Evolutionary conservation across 2,888 invertebrate genomes (phyloP).

Genomic region (Neocrepidodera transversa): DNA sequence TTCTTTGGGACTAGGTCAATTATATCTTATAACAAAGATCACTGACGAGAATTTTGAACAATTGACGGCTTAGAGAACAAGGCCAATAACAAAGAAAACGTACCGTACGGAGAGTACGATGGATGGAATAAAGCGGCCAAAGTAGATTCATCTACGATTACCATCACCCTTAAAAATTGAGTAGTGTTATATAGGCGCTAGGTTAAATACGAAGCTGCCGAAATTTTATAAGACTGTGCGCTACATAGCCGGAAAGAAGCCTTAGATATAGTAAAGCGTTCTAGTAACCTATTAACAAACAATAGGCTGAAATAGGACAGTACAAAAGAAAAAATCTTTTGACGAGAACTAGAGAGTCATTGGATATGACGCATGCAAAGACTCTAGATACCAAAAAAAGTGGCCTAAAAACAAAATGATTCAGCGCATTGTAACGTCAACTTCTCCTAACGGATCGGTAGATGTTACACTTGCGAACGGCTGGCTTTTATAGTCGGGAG

Average conservation of each 20-base stretch:
- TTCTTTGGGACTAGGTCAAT: no score
- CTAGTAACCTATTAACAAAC: conserved; percentile 77
- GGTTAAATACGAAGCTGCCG: conserved; percentile 99
- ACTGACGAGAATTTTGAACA: conserved; percentile 96
- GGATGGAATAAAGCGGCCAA: conserved; percentile 99
- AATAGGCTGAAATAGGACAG: conserved; percentile 60
- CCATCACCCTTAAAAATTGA: conserved; percentile 97
- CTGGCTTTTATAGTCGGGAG: no score
- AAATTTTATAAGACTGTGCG: conserved; percentile 98
- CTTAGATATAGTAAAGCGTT: conserved; percentile 91
- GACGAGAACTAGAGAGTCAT: conserved; percentile 76
- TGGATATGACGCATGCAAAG: conserved; percentile 77
- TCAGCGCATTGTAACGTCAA: no score
- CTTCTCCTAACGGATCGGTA: no score
- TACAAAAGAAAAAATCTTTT: conserved; percentile 66
- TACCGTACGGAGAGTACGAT: conserved; percentile 90
- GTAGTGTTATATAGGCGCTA: conserved; percentile 97
- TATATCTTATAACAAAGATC: conserved; percentile 97
- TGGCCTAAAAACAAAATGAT: no score
- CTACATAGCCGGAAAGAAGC: conserved; percentile 95
- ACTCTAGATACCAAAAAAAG: no score
- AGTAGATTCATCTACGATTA: conserved; percentile 96
- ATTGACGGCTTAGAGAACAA: conserved; percentile 98
- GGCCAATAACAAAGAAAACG: conserved; percentile 81
- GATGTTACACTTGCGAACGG: no score